Percentiles rank a stretch among this genome's conserved stretches.
Evolutionary conservation across 2,113 vertebrate species (phyloP).

Genomic region (Notothenia rossii): DNA sequence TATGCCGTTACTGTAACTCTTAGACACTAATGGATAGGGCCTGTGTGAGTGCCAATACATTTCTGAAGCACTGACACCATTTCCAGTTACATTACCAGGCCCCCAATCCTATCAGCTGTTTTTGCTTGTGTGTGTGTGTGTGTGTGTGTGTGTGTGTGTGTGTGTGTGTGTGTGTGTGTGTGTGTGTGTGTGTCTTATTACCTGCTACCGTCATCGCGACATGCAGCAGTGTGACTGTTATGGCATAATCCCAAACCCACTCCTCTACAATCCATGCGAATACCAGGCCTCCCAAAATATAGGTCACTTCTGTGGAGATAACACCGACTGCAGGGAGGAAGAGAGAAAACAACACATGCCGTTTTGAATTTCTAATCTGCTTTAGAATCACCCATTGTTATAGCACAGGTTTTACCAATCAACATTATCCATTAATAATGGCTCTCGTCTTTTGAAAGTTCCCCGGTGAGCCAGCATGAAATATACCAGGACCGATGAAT

Average conservation of each 20-base stretch:
- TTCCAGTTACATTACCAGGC: slow-evolving; percentile 54
- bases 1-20: neutral
- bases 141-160: too few species aligned
- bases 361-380: too few species aligned
- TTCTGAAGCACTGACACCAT: neutral
- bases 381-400: too few species aligned
- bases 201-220: slow-evolving; percentile 82
- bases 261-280: slow-evolving; percentile 88
- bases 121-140: neutral
- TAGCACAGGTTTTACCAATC: too few species aligned
- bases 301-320: slow-evolving; percentile 86
- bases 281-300: slow-evolving; percentile 81
- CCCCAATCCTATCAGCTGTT: slow-evolving; percentile 62
- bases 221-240: slow-evolving; percentile 87
- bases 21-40: neutral
- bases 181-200: slow-evolving; percentile 50
- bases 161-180: slow-evolving; percentile 13
- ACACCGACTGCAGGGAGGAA: slow-evolving; percentile 75
- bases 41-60: neutral
- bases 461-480: too few species aligned
- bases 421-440: too few species aligned
- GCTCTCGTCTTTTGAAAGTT: too few species aligned
- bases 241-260: slow-evolving; percentile 89
- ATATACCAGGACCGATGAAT: too few species aligned
- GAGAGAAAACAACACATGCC: neutral